Evolutionary conservation across 2,888 invertebrate genomes (phyloP).

Genomic region (Brenthis ino): DNA sequence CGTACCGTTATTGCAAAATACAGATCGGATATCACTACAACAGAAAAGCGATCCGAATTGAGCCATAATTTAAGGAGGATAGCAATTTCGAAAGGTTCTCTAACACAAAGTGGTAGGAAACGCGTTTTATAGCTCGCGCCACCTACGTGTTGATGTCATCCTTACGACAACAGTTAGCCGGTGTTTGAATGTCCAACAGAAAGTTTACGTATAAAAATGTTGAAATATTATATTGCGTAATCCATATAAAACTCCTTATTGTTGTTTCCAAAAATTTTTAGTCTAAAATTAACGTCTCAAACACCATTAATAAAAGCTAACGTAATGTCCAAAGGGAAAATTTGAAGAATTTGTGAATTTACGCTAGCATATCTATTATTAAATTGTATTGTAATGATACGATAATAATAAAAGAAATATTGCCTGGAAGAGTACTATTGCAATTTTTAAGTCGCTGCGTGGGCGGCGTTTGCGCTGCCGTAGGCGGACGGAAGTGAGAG

Average conservation of each 20-base stretch:
- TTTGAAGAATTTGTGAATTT: no score
- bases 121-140: constrained; percentile 64
- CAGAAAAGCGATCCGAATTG: constrained; percentile 70
- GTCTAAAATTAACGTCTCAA: no score
- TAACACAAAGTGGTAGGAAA: constrained; percentile 57
- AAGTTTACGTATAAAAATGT: constrained; percentile 20
- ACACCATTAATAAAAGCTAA: no score
- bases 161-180: constrained; percentile 53
- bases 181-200: constrained; percentile 19
- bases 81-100: constrained; percentile 68
- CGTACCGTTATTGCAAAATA: constrained; percentile 64
- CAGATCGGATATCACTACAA: constrained; percentile 64
- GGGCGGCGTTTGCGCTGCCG: constrained; percentile 64
- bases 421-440: constrained; percentile 64
- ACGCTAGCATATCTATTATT: not conserved
- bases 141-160: constrained; percentile 75
- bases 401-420: constrained; percentile 43
- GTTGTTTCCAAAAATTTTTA: not conserved
- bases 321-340: no score
- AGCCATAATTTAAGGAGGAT: constrained; percentile 76
- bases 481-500: constrained; percentile 82
- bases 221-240: constrained; percentile 6
- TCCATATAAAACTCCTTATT: not conserved
- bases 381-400: not conserved
- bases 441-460: constrained; percentile 73